Evolutionary conservation across 2,113 vertebrate species (phyloP), one percentile per base, ranked within the genome.

Genomic region (Lasiurus cinereus): DNA sequence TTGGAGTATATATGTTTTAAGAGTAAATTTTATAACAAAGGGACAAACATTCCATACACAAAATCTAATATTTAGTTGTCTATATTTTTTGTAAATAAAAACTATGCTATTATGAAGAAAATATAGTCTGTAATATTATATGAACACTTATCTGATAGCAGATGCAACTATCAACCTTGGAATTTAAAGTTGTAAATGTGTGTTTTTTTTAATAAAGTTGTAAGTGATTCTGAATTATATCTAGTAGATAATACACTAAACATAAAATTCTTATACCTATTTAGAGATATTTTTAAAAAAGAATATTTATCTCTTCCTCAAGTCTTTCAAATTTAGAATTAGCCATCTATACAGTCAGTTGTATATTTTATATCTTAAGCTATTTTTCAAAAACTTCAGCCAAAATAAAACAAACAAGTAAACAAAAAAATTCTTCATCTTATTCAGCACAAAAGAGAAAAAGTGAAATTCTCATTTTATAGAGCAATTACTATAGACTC

Each of bases 241-340:
- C 77, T 64, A 82, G n/a, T 54, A 82, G 27, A 73, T 7, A 73
- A 79, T 33, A 43, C 1, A 86, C 1, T 43, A 77, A 73, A 78
- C 18, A 54, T 89, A 39, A 88, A 84, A 74, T 90, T 78, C 24
- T 89, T 50, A 4, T 15, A 19, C 19, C 13, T 91, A 0, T 78
- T 91, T 73, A 78, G 80, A 89, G 11, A n/a, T 43, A 90, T 56
- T 56, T 56, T 95, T 48, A 18, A 33, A 89, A 73, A 87, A 62
- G 14, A 76, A 7, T 6, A 73, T 3, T 78, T 6, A 73, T 3
- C 73, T 70, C 48, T 52, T 77, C 19, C 48, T 0, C 11, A 86
- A 43, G 19, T 94, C 14, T 64, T 64, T 64, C 62, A 64, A 29
- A 64, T 64, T 64, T 64, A 64, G 62, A 64, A 64, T 46, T 31